Conservation (phyloP, 2,888 invertebrate genomes). For the Tachina fera region DNA sequence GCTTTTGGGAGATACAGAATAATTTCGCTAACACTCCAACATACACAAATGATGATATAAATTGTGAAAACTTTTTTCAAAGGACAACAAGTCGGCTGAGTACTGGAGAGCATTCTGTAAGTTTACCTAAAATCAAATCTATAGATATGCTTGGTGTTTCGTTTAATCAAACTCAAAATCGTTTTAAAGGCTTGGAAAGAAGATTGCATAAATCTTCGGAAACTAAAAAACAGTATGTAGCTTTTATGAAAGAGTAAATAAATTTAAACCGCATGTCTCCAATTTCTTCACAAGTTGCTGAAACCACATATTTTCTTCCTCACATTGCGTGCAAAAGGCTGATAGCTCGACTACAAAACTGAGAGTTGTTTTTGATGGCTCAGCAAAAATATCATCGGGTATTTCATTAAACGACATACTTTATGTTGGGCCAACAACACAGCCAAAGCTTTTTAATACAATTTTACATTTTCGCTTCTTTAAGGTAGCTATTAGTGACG, state of each 20-base stretch:
- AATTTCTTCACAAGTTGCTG: not conserved
- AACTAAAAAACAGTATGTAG: conserved; percentile 41
- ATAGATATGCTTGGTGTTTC: conserved; percentile 41
- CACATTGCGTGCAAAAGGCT: conserved; percentile 47
- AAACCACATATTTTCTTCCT: conserved; percentile 44
- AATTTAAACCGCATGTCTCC: conserved; percentile 45
- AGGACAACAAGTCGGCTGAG: not conserved
- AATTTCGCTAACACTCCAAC: not conserved
- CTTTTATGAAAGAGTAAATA: conserved; percentile 46
- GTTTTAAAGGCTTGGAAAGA: conserved; percentile 53
- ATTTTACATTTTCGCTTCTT: conserved; percentile 57
- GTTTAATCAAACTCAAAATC: not conserved
- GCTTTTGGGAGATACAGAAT: conserved; percentile 18
- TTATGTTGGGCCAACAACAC: not conserved
- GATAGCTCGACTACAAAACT: conserved; percentile 50
- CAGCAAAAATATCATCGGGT: conserved; percentile 36
- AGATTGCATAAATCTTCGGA: conserved; percentile 41
- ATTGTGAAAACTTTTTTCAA: conserved; percentile 16
- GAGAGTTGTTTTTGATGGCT: conserved; percentile 46
- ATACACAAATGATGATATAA: not conserved
- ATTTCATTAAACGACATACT: conserved; percentile 39
- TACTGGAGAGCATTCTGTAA: conserved; percentile 1
- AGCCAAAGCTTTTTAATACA: conserved; percentile 38
- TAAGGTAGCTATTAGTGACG: conserved; percentile 56
- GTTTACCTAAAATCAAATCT: not conserved